phyloP scores from a whole-genome alignment of 2,113 vertebrate genomes.

The Siniperca knerii region DNA sequence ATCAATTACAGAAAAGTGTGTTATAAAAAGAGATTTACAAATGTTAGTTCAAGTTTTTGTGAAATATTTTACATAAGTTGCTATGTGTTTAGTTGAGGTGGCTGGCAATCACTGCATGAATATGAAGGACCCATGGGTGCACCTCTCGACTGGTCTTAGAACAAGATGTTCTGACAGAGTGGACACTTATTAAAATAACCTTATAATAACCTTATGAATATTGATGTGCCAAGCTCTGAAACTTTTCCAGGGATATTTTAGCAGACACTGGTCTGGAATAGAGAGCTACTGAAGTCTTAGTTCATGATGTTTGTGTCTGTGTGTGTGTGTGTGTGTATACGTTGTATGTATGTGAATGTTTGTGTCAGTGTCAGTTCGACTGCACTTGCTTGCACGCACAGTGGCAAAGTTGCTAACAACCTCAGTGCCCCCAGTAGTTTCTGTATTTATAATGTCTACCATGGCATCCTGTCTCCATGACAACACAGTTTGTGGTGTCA shows the following conservation, averaged over 20 bases:
- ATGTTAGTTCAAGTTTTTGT: neutral
- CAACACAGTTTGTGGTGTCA: constrained; percentile 54
- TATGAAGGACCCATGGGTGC: constrained; percentile 57
- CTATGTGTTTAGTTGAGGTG: constrained; percentile 44
- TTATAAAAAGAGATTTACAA: constrained; percentile 17
- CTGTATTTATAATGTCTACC: constrained; percentile 53
- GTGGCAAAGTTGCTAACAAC: constrained; percentile 15
- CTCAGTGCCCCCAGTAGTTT: constrained; percentile 35
- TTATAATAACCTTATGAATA: constrained; percentile 71
- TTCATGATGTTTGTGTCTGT: neutral
- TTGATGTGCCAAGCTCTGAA: constrained; percentile 51
- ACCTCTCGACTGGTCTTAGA: constrained; percentile 39
- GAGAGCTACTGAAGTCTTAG: neutral
- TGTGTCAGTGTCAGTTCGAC: neutral
- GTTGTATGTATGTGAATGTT: neutral
- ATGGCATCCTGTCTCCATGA: constrained; percentile 82
- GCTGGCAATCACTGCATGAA: constrained; percentile 50
- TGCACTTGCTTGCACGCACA: neutral
- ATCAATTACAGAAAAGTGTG: neutral
- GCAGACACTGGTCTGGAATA: neutral
- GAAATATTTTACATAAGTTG: constrained; percentile 23
- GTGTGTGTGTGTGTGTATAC: neutral
- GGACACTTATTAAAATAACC: constrained; percentile 67
- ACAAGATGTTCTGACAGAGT: constrained; percentile 66
- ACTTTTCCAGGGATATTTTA: constrained; percentile 11